Evolutionary conservation across 2,113 vertebrate species (phyloP).

Genomic region (Ceuthmochares aereus): DNA sequence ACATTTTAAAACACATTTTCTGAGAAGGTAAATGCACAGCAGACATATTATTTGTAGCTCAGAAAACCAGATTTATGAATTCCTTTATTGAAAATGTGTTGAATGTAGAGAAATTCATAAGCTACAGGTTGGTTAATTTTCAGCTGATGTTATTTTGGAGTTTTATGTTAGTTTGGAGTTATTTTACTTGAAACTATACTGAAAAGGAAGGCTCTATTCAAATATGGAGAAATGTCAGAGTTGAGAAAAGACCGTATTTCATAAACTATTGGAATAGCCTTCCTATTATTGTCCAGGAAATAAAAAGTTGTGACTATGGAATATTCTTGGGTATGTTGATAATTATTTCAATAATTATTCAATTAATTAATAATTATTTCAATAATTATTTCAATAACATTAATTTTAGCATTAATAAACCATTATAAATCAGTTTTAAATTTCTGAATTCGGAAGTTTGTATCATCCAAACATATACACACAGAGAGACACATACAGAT

Average conservation of each 20-base stretch:
- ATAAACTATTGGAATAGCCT: background rate
- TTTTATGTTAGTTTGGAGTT: too few relatives aligned
- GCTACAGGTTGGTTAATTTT: slow-evolving; percentile 29
- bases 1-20: background rate
- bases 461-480: background rate
- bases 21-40: background rate
- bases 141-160: too few relatives aligned
- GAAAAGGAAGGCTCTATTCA: background rate
- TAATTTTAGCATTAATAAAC: background rate
- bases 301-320: background rate
- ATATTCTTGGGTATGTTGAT: background rate
- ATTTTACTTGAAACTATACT: slow-evolving; percentile 1
- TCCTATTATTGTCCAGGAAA: background rate
- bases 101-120: background rate
- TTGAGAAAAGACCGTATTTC: background rate
- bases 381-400: background rate
- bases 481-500: background rate
- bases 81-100: background rate
- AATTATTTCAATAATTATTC: background rate
- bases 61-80: background rate
- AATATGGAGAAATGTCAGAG: background rate
- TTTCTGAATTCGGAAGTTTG: background rate
- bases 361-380: background rate
- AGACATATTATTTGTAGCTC: background rate
- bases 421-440: background rate